A percentile compares a stretch with the other conserved stretches of the same genome.
Evolutionary conservation across 1,140 invertebrate genomes (phyloP).

Genomic region (Potamilus streckersoni): DNA sequence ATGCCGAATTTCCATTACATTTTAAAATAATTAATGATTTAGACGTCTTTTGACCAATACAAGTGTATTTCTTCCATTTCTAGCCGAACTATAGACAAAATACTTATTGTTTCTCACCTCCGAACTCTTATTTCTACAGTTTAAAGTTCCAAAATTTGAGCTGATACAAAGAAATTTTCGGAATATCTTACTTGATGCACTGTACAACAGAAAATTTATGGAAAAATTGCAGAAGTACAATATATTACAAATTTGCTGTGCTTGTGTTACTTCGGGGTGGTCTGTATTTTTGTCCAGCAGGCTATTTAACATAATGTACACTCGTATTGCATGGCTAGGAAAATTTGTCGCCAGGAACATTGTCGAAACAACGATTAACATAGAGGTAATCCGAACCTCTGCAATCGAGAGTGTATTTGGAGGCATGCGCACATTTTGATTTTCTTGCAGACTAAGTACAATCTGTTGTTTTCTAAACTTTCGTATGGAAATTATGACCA

Average conservation of each 20-base stretch:
- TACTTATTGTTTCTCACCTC: no score
- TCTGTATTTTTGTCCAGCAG: neutral
- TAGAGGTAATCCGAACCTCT: constrained; percentile 78
- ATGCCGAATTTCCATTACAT: no score
- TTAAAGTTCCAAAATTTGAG: no score
- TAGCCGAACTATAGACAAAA: no score
- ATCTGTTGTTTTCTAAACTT: constrained; percentile 35
- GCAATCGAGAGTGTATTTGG: constrained; percentile 9
- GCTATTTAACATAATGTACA: constrained; percentile 23
- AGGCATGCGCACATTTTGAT: neutral
- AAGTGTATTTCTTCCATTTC: no score
- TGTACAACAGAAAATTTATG: constrained; percentile 86
- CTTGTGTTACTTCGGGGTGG: neutral
- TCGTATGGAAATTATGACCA: constrained; percentile 69
- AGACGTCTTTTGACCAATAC: no score
- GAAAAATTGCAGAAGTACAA: constrained; percentile 85
- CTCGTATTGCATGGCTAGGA: constrained; percentile 70
- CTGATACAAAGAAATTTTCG: constrained; percentile 19
- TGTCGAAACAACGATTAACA: constrained; percentile 83
- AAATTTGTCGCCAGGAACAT: constrained; percentile 83
- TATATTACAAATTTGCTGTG: constrained; percentile 70
- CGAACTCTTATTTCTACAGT: no score
- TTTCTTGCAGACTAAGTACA: constrained; percentile 4
- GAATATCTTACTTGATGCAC: constrained; percentile 40
- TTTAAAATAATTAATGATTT: no score